Base-by-base conservation (phyloP, 1,140 invertebrate species). In the Drosophila chauvacae region DNA sequence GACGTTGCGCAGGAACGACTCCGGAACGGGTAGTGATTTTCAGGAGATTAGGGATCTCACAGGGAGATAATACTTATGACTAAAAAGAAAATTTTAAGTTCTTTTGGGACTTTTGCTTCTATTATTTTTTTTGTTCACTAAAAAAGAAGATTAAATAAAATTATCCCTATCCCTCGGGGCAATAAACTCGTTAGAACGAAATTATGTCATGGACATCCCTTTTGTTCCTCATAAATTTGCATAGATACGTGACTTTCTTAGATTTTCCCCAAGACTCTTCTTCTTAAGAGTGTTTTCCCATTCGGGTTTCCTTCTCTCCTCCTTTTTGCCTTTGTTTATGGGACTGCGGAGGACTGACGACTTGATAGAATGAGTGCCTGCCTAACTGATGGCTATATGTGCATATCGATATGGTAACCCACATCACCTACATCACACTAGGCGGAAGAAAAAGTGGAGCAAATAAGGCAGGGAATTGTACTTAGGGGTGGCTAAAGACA, bases 371-470 rank as follows among this genome's bases (percentile, higher is more conserved):
- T 81, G 72, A 77, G 70, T 83, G 72, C 41, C 77, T 74, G 80
- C 41, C 77, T 74, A 77, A 77, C 65, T 85, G 77, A 77, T 79
- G 75, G 70, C 68, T 63, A 65, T 78, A 84, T 88, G 72, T 88
- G 72, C 80, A 87, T 80, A 84, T 88, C 81, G 86, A 87, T 87
- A 87, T 73, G 53, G 37, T 74, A 71, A 51, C 72, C 84, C 20
- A 56, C 53, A 87, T 83, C 80, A 78, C 74, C 85, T 75, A 81
- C 82, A 64, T 71, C 45, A 45, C 51, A 39, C 35, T 60, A 51
- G 51, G 51, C 37, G 45, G 50, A 60, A 35, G 48, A 48, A 57
- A 79, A 86, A 72, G 75, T 87, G 60, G 82, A 81, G 65, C 82
- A 86, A 86, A 75, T 70, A 59, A 50, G 76, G 63, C 68, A 51